Evolutionary conservation across 1,140 invertebrate genomes (phyloP).

Genomic region (Notospermus geniculatus): DNA sequence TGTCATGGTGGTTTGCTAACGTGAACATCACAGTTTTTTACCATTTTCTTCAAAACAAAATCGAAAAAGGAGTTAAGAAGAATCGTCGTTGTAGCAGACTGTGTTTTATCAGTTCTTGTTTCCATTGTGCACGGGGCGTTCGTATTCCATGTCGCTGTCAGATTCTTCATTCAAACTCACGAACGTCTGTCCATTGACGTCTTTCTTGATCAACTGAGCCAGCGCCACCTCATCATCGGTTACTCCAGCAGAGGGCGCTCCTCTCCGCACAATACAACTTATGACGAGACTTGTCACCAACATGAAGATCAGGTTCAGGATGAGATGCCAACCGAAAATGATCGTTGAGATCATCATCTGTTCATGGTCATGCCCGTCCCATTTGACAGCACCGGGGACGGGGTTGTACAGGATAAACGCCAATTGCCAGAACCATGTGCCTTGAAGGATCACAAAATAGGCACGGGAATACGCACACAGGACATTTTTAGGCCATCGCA

Average conservation of each 20-base stretch:
- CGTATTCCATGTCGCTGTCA: constrained; percentile 37
- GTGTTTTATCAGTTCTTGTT: too few relatives aligned
- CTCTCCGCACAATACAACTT: constrained; percentile 24
- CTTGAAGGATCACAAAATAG: constrained; percentile 57
- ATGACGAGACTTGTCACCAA: constrained; percentile 41
- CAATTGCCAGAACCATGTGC: constrained; percentile 61
- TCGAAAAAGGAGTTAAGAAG: too few relatives aligned
- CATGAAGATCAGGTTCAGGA: constrained; percentile 43
- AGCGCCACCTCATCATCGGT: constrained; percentile 29
- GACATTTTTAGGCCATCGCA: constrained; percentile 49
- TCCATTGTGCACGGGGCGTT: constrained; percentile 28
- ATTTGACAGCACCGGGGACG: constrained; percentile 36
- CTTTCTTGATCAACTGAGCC: constrained; percentile 34
- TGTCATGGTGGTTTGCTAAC: too few relatives aligned
- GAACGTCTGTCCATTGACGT: constrained; percentile 35
- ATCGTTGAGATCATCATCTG: constrained; percentile 59
- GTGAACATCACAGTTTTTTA: too few relatives aligned
- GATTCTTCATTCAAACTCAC: constrained; percentile 34
- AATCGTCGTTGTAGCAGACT: too few relatives aligned
- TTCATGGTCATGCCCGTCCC: constrained; percentile 55
- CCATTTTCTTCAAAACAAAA: too few relatives aligned
- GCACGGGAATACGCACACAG: constrained; percentile 47
- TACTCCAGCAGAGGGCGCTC: constrained; percentile 21
- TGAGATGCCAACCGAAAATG: constrained; percentile 58
- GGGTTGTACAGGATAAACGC: constrained; percentile 61